Evolutionary conservation across 2,113 vertebrate species (phyloP).

Genomic region (Prunella fulvescens): DNA sequence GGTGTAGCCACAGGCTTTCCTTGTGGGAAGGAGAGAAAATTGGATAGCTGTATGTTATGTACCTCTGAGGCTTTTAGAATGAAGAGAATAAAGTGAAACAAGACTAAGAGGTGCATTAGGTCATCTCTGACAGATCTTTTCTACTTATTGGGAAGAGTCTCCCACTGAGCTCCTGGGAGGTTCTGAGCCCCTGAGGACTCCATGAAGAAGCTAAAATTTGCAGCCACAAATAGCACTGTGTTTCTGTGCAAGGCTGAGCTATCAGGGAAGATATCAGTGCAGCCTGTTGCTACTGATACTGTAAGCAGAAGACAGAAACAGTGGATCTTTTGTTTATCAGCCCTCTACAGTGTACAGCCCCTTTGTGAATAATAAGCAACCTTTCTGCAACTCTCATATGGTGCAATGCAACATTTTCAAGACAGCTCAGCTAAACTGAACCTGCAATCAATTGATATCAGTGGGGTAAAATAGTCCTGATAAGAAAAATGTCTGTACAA

Average conservation of each 20-base stretch:
- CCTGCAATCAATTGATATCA: background rate
- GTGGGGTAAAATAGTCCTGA: background rate
- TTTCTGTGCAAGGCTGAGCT: constrained; percentile 2
- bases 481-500: background rate
- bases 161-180: background rate
- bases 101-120: background rate
- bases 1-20: background rate
- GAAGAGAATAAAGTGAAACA: background rate
- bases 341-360: background rate
- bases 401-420: background rate
- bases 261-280: constrained; percentile 13
- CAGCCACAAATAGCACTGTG: background rate
- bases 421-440: background rate
- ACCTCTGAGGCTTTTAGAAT: background rate
- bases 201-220: background rate
- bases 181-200: background rate
- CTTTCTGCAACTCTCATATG: background rate
- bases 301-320: constrained; percentile 31
- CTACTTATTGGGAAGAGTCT: background rate
- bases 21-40: background rate
- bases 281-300: constrained; percentile 27
- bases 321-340: constrained; percentile 49
- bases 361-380: background rate
- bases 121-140: background rate
- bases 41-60: background rate